Conservation (phyloP, 2,888 invertebrate species). For the Pemphredon lugubris region DNA sequence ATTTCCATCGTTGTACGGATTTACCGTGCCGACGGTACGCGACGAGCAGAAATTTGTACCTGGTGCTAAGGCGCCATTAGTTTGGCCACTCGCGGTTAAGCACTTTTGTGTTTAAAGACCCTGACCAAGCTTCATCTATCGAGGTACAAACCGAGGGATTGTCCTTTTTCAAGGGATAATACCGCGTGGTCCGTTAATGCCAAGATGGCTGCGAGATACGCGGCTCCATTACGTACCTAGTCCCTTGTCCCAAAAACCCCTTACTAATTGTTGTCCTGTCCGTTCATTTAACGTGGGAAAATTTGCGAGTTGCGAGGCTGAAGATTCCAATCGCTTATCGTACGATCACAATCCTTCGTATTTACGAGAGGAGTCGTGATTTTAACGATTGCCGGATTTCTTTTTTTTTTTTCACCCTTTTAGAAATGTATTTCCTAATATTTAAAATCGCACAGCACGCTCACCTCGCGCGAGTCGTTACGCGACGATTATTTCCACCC, state of each 20-base stretch:
- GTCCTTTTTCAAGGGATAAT: conserved; percentile 65
- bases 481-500: too few species aligned
- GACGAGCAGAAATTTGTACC: conserved; percentile 45
- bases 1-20: too few species aligned
- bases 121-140: conserved; percentile 23
- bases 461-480: too few species aligned
- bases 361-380: background rate
- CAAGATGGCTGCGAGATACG: conserved; percentile 66
- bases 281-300: conserved; percentile 59
- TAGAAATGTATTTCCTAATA: background rate
- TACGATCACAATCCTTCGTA: background rate
- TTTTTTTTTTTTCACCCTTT: too few species aligned
- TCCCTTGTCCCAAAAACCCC: conserved; percentile 43
- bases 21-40: conserved; percentile 13
- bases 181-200: conserved; percentile 66
- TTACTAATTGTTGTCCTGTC: conserved; percentile 60
- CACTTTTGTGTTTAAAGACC: conserved; percentile 50
- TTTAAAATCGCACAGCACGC: too few species aligned
- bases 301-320: conserved; percentile 33
- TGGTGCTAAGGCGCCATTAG: conserved; percentile 54
- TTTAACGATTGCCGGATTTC: background rate
- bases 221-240: conserved; percentile 56
- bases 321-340: conserved; percentile 32
- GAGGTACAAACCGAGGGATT: conserved; percentile 46
- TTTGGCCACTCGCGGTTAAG: conserved; percentile 46